Evolutionary conservation across 2,888 invertebrate genomes (phyloP), one percentile per base, ranked within the genome.

Genomic region (Caenorhabditis wallacei): DNA sequence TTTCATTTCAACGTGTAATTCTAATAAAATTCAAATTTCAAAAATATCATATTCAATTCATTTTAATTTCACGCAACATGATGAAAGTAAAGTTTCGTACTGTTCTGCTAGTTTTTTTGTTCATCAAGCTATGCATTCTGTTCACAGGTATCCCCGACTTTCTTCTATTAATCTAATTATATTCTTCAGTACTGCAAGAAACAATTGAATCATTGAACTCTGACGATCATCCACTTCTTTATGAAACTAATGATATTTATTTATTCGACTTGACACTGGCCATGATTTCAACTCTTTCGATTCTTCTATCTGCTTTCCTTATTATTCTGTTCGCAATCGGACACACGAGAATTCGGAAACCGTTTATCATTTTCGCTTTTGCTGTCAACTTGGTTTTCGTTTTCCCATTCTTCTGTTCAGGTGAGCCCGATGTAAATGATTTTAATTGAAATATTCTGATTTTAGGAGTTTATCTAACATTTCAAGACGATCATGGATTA

Each of bases 171-270:
- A n/a, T n/a, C n/a, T n/a, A n/a, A n/a, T n/a, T n/a, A n/a, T n/a
- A n/a, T n/a, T n/a, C 61, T 69, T 22, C 56, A 78, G 78, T 78
- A n/a, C 69, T 78, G 13, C 78, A 78, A 78, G 78, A 78, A 46
- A 51, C 69, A 2, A 61, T 63, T 11, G 78, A 78, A 63, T 78
- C 78, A 13, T 22, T 78, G 13, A 51, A 43, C 5, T 53, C 78
- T n/a, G 35, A 63, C 30, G 78, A 78, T 22, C 78, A 78, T 69
- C 78, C 78, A n/a, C 35, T 54, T 1, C 37, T 78, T 35, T 69
- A 43, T 20, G 63, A 56, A 54, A 69, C 78, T 11, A 30, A 54
- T 30, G 78, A 78, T 24, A 78, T 78, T 35, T 78, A 46, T 43
- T 22, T 54, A 0, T 78, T 78, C 63, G 78, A 78, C 35, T 1